These are phyloP conservation scores for Anarrhichthys ocellatus DNA, from an alignment of 2,113 vertebrate species.

Conservation along the genomic window DNA sequence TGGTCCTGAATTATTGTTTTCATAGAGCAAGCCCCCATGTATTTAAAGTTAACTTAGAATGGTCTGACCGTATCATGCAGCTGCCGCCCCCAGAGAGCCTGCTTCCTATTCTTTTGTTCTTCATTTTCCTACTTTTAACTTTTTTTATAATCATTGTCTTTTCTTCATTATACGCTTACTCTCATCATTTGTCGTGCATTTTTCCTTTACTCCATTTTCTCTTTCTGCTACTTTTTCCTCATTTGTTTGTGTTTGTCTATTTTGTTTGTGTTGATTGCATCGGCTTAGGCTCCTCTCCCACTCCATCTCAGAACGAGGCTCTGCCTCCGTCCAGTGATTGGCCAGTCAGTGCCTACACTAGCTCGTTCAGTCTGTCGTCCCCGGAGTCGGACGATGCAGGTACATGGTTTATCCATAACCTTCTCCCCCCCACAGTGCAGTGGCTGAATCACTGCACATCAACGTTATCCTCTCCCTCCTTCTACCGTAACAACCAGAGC, in stretches of 20 bases:
- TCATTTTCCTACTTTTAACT: conserved; percentile 65
- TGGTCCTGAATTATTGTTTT: not conserved
- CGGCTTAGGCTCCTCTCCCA: conserved; percentile 88
- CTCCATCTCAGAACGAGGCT: conserved; percentile 91
- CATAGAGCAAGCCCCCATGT: not conserved
- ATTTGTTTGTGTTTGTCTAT: conserved; percentile 65
- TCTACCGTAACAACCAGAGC: conserved; percentile 31
- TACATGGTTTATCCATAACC: conserved; percentile 74
- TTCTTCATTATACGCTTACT: conserved; percentile 44
- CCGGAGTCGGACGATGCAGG: conserved; percentile 89
- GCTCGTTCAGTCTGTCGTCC: conserved; percentile 91
- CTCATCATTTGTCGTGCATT: conserved; percentile 56
- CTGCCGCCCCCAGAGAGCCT: conserved; percentile 40
- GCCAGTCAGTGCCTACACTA: conserved; percentile 93
- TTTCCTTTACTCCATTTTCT: conserved; percentile 74
- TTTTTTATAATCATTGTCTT: conserved; percentile 51
- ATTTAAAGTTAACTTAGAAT: not conserved
- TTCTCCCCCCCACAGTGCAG: conserved; percentile 47
- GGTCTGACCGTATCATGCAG: not conserved
- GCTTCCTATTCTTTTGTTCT: conserved; percentile 61
- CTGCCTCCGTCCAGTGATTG: conserved; percentile 94
- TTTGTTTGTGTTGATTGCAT: conserved; percentile 70
- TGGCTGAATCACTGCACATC: conserved; percentile 49
- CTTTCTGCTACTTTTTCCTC: conserved; percentile 68
- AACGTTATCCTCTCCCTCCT: conserved; percentile 35